A percentile compares a stretch with the other conserved stretches of the same genome.
phyloP scores from a whole-genome alignment of 2,797 vertebrate genomes.

The Tiaroga cobitis region DNA sequence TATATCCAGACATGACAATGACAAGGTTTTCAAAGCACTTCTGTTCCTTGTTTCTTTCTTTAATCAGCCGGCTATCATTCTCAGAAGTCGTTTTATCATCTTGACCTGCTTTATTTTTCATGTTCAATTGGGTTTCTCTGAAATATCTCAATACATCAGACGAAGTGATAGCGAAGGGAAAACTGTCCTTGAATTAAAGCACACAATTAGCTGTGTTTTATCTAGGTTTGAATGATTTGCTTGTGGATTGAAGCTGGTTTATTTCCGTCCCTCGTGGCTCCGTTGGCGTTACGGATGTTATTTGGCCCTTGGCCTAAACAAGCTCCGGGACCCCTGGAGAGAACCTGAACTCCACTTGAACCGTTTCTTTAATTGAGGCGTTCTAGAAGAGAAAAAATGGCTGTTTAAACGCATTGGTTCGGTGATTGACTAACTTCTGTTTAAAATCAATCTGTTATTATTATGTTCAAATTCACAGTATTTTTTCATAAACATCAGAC shows the following conservation, averaged over 20 bases:
- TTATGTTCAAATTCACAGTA: background rate
- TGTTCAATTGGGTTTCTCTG: background rate
- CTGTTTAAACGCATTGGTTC: background rate
- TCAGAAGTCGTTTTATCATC: background rate
- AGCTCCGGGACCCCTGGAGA: background rate
- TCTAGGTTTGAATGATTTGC: conserved; percentile 14
- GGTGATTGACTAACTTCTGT: background rate
- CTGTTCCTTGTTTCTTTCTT: background rate
- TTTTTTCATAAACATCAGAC: background rate
- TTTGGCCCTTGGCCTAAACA: conserved; percentile 23
- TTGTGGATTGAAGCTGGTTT: background rate
- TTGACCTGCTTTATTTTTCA: background rate
- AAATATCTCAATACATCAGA: conserved; percentile 13
- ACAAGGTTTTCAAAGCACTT: conserved; percentile 3
- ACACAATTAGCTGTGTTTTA: conserved; percentile 4
- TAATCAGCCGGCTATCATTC: background rate
- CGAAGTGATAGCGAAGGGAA: background rate
- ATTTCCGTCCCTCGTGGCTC: conserved; percentile 16
- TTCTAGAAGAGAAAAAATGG: conserved; percentile 4
- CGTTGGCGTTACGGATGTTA: background rate
- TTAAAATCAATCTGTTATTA: background rate
- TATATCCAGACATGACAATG: background rate
- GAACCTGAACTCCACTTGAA: conserved; percentile 27
- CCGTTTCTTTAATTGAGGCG: background rate
- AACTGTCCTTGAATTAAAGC: conserved; percentile 17